Base-by-base conservation (phyloP, 2,113 vertebrate genomes). In the Prionailurus bengalensis region DNA sequence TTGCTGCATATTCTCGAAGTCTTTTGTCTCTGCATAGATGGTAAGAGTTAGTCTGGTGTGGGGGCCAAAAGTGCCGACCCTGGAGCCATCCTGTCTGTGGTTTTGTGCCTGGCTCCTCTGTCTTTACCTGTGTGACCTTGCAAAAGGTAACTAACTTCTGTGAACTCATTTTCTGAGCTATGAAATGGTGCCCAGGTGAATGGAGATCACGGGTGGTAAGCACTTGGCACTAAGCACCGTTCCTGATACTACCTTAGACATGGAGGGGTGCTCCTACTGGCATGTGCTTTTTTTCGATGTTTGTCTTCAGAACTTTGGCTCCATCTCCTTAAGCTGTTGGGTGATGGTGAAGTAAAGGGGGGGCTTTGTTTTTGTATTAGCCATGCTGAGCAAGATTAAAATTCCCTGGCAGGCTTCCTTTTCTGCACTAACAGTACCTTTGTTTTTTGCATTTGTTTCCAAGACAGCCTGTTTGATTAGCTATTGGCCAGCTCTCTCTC, bases 361-460 rank as follows among this genome's bases (percentile, higher is more conserved):
- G 84, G 48, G 53, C 76, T 97, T 98, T 97, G 96, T 97, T 95
- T 97, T 36, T 84, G 83, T 92, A 90, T 94, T 94, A 94, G 80
- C 81, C 81, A 88, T 97, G 55, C 88, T 81, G 19, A 95, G 91
- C 51, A 89, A 97, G 96, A 95, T 96, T 97, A 88, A 98, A 95
- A 97, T 98, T 97, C 88, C 70, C 36, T 78, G 81, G 95, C 80
- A 89, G 51, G 42, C 78, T 96, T 97, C 87, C 79, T 91, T 96
- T 78, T 87, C 70, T 81, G 70, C 7, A 21, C 87, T 88, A 91
- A 85, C 27, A 33, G 36, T 63, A 55, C 74, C 33, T 84, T 87
- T 76, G 51, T 80, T 53, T 85, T 79, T 65, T 63, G 19, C 48
- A 63, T 92, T 91, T 85, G 70, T 82, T 94, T 97, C 70, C 25